These are phyloP conservation scores for Grus americana DNA, from an alignment of 2,113 vertebrate genomes.

Conservation along the genomic window DNA sequence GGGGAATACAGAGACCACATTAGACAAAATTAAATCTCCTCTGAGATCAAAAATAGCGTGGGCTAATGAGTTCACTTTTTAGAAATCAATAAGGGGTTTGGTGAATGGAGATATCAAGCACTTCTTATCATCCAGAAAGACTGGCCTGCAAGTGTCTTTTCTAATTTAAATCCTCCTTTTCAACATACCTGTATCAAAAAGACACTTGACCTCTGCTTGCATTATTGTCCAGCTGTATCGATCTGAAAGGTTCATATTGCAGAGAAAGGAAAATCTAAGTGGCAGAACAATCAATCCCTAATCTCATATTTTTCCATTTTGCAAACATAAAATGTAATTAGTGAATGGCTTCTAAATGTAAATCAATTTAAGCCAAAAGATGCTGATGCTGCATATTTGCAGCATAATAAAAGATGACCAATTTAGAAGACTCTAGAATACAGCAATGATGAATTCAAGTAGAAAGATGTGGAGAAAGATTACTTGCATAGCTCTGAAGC, in stretches of 20 bases:
- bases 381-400: constrained; percentile 30
- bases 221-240: not conserved
- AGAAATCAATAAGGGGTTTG: constrained; percentile 59
- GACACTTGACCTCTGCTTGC: constrained; percentile 16
- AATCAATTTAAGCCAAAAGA: constrained; percentile 12
- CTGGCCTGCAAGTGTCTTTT: not conserved
- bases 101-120: not conserved
- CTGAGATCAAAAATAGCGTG: constrained; percentile 14
- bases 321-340: not conserved
- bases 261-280: constrained; percentile 5
- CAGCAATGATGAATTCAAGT: not conserved
- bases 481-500: not conserved
- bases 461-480: not conserved
- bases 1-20: constrained; percentile 40
- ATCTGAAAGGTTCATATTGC: not conserved
- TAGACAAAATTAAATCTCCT: constrained; percentile 66
- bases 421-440: not conserved
- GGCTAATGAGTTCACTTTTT: constrained; percentile 22
- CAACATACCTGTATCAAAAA: not conserved
- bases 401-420: not conserved
- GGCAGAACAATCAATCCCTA: constrained; percentile 30
- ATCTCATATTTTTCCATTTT: constrained; percentile 38
- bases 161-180: not conserved
- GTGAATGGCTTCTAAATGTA: constrained; percentile 10
- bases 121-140: not conserved